Evolutionary conservation across 2,797 vertebrate genomes (phyloP), one percentile per base, ranked within the genome.

Genomic region (Picus viridis): DNA sequence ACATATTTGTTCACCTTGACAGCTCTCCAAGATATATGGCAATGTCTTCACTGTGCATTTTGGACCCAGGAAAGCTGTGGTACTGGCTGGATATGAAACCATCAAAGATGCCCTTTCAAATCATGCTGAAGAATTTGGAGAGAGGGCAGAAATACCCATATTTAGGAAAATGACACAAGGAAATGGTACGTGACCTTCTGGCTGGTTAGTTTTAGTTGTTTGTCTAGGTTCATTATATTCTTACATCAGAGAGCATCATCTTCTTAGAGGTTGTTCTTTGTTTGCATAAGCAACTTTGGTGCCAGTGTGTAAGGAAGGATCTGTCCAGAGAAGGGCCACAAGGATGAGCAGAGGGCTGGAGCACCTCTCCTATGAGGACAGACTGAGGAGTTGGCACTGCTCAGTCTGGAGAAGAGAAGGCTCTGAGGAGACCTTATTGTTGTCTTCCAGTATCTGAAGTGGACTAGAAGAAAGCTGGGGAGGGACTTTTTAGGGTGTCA

Each of bases 101-200:
- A 97, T 98, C 95, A 97, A 96, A 76, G 97, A 98, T n/a, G 97
- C 97, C n/a, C 95, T 98, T 73, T 84, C 95, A 77, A 97, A 93
- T 71, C 96, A 96, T 2, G 94, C 96, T 76, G 97, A 97, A 63
- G 96, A 96, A 16, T 98, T 98, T 91, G 97, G 94, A 85, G 96
- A 96, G 43, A 97, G 97, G 57, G 95, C 96, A 68, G 92, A 94
- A 85, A 95, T 96, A 73, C 97, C 96, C 43, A 96, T 97, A 89
- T 97, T 97, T 77, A 94, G 88, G 67, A 73, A 95, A 87, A 83
- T 96, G 7, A 72, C 73, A 11, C 89, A 94, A 47, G 95, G 96
- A 94, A 92, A 94, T 47, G 97, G 97, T 96, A 97, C 93, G 2
- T 18, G 18, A 32, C 41, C 34, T 88, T 85, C 36, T 10, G 13